Evolutionary conservation across 2,797 vertebrate species (phyloP).

Genomic region (Moxostoma hubbsi): DNA sequence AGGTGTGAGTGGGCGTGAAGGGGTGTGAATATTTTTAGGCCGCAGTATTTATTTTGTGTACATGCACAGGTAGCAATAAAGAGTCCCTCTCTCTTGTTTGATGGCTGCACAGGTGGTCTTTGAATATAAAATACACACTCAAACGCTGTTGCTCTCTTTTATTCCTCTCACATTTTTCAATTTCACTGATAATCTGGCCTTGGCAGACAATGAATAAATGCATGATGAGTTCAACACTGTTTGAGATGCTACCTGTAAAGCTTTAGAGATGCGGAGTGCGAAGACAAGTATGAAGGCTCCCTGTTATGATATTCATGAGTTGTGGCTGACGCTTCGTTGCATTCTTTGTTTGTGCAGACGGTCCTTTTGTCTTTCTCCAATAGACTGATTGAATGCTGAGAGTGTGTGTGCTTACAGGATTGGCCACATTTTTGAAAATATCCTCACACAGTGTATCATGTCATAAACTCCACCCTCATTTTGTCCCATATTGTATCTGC

Average conservation of each 20-base stretch:
- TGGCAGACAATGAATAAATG: constrained; percentile 53
- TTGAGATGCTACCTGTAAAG: constrained; percentile 32
- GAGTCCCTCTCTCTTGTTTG: neutral
- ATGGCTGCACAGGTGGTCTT: constrained; percentile 23
- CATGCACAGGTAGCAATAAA: neutral
- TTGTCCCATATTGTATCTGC: neutral
- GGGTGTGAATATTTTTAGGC: neutral
- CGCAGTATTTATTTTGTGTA: neutral
- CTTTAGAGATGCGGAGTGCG: constrained; percentile 21
- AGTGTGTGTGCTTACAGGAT: neutral
- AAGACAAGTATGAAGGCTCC: constrained; percentile 25
- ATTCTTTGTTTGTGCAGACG: constrained; percentile 33
- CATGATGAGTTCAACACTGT: constrained; percentile 37
- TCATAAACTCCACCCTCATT: too few species aligned
- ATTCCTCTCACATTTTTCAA: constrained; percentile 42
- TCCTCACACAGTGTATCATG: too few species aligned
- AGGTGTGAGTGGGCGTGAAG: neutral
- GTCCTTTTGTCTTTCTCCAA: constrained; percentile 23
- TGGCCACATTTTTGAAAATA: too few species aligned
- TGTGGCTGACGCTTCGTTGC: constrained; percentile 25
- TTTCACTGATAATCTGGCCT: constrained; percentile 46
- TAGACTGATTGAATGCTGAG: constrained; percentile 13
- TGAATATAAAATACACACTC: constrained; percentile 6
- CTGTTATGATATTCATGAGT: constrained; percentile 52
- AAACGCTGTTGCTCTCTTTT: constrained; percentile 21